phyloP scores from a whole-genome alignment of 2,888 invertebrate species.

The Eulithis testata region DNA sequence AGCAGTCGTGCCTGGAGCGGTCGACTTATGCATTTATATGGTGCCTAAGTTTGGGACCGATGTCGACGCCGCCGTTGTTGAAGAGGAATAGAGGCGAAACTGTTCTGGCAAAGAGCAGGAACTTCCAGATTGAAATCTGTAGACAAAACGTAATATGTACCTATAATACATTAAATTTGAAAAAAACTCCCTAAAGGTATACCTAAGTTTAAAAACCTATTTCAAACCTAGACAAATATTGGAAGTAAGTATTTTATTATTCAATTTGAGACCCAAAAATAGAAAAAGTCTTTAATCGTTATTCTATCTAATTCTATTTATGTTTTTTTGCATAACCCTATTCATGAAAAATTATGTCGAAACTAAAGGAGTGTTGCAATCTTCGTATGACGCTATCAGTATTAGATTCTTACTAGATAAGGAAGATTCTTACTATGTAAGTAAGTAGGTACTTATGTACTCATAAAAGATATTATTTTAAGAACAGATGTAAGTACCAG shows the following conservation, averaged over 20 bases:
- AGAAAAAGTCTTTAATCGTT: no score
- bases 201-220: no score
- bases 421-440: not conserved
- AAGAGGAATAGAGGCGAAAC: slow-evolving; percentile 9
- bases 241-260: no score
- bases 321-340: no score
- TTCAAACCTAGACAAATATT: no score
- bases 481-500: slow-evolving; percentile 22
- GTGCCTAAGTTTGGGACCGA: slow-evolving; percentile 50
- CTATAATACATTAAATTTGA: no score
- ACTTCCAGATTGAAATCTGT: slow-evolving; percentile 10
- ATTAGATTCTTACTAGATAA: slow-evolving; percentile 9
- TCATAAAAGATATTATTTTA: slow-evolving; percentile 34
- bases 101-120: slow-evolving; percentile 41
- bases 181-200: no score
- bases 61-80: slow-evolving; percentile 35
- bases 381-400: not conserved
- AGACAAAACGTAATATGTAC: slow-evolving; percentile 4
- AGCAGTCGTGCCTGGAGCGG: slow-evolving; percentile 63
- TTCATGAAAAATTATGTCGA: no score
- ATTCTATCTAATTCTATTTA: no score
- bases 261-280: no score
- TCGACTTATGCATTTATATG: slow-evolving; percentile 74
- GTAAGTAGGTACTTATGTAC: not conserved
- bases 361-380: no score